A percentile compares a stretch with the other conserved stretches of the same genome.
phyloP scores from a whole-genome alignment of 1,140 invertebrate species.

The Euwallacea similis region DNA sequence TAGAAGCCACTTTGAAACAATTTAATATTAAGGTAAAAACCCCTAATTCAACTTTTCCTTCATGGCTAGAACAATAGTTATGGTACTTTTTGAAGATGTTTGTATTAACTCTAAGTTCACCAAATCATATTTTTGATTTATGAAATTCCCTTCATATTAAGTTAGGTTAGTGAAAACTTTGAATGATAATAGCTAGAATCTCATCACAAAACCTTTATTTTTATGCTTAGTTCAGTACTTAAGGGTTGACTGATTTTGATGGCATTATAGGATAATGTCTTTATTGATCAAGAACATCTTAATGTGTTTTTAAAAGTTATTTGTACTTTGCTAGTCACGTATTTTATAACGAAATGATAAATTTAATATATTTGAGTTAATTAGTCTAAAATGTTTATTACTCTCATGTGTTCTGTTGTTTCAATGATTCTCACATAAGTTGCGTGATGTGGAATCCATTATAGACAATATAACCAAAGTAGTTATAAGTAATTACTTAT shows the following conservation, averaged over 20 bases:
- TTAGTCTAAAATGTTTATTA: too few relatives aligned
- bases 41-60: slow-evolving; percentile 71
- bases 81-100: neutral
- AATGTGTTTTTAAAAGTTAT: neutral
- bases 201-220: too few relatives aligned
- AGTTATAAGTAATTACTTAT: neutral
- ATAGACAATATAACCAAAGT: slow-evolving; percentile 6
- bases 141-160: too few relatives aligned
- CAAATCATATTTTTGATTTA: neutral
- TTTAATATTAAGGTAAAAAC: slow-evolving; percentile 89
- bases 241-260: too few relatives aligned
- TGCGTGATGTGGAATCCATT: neutral
- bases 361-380: neutral
- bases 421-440: neutral
- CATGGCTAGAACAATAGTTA: slow-evolving; percentile 75
- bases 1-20: slow-evolving; percentile 94
- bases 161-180: too few relatives aligned
- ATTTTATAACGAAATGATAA: slow-evolving; percentile 1
- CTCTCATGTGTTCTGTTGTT: too few relatives aligned
- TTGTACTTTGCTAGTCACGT: neutral
- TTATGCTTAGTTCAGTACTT: too few relatives aligned
- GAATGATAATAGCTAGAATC: too few relatives aligned
- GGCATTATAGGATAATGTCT: too few relatives aligned
- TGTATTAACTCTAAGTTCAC: slow-evolving; percentile 2
- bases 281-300: too few relatives aligned